A percentile compares a stretch with the other conserved stretches of the same genome.
These are phyloP conservation scores for Leptosomus discolor DNA, from an alignment of 2,113 vertebrate species.

Conservation along the genomic window DNA sequence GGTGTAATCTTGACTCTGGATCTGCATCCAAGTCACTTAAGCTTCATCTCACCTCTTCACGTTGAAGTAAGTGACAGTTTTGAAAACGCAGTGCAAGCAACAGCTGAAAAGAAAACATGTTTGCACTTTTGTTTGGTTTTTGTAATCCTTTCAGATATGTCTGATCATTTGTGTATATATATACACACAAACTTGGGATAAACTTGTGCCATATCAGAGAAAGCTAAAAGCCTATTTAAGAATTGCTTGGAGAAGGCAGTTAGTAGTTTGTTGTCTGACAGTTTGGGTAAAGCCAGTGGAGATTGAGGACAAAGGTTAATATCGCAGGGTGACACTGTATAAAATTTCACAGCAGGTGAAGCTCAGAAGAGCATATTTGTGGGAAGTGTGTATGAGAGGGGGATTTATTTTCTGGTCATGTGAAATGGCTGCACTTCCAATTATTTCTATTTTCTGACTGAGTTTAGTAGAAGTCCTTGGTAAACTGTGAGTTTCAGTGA, in stretches of 20 bases:
- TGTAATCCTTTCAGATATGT: background rate
- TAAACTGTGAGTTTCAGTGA: background rate
- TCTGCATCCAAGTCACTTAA: background rate
- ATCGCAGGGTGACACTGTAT: slow-evolving; percentile 17
- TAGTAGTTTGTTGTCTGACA: slow-evolving; percentile 34
- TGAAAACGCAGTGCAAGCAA: background rate
- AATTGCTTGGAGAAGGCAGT: slow-evolving; percentile 11
- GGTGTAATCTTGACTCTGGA: background rate
- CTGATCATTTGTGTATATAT: background rate
- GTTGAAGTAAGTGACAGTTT: background rate
- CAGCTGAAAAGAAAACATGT: background rate
- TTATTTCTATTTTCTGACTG: background rate
- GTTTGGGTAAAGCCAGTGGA: slow-evolving; percentile 44
- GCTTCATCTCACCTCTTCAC: background rate
- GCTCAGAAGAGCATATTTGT: background rate
- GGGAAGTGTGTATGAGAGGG: rapidly evolving
- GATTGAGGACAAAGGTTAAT: slow-evolving; percentile 52
- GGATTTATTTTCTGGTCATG: background rate
- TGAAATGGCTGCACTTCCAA: background rate
- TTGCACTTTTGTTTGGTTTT: background rate
- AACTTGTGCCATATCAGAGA: background rate
- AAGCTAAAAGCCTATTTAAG: slow-evolving; percentile 36
- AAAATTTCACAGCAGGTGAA: slow-evolving; percentile 65
- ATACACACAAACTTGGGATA: background rate
- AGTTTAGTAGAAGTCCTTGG: background rate